phyloP scores from a whole-genome alignment of 2,888 invertebrate species.

The Phyto melanocephala region DNA sequence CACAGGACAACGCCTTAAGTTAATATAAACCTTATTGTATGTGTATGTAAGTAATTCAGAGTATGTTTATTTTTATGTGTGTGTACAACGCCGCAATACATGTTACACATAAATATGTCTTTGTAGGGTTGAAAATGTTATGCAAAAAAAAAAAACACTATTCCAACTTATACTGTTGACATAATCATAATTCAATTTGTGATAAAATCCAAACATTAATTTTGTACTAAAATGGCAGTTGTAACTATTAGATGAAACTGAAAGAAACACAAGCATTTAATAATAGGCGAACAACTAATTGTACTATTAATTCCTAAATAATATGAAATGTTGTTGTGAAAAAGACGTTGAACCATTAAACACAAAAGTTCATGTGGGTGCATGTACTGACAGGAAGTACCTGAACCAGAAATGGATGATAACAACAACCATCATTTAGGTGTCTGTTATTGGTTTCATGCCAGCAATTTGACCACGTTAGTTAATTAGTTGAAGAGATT shows the following conservation, averaged over 20 bases:
- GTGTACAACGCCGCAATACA: background rate
- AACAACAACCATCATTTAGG: background rate
- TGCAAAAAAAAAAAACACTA: background rate
- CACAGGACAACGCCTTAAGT: slow-evolving; percentile 67
- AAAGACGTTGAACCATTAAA: background rate
- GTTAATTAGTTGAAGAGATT: slow-evolving; percentile 53
- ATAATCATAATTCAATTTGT: slow-evolving; percentile 52
- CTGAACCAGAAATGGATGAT: background rate
- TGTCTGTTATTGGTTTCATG: slow-evolving; percentile 5
- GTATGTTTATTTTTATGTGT: background rate
- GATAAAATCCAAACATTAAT: background rate
- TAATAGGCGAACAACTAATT: background rate
- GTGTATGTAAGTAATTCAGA: background rate
- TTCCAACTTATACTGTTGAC: background rate
- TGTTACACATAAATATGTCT: background rate
- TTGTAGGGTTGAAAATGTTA: too few relatives aligned
- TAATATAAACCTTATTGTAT: background rate
- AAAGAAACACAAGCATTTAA: background rate
- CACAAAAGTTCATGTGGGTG: background rate
- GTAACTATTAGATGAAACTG: background rate
- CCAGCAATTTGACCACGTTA: slow-evolving; percentile 35
- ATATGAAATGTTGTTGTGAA: background rate
- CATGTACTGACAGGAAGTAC: slow-evolving; percentile 4
- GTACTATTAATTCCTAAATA: background rate
- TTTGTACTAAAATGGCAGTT: background rate